Evolutionary conservation across 2,113 vertebrate species (phyloP).

Genomic region (Apus apus): DNA sequence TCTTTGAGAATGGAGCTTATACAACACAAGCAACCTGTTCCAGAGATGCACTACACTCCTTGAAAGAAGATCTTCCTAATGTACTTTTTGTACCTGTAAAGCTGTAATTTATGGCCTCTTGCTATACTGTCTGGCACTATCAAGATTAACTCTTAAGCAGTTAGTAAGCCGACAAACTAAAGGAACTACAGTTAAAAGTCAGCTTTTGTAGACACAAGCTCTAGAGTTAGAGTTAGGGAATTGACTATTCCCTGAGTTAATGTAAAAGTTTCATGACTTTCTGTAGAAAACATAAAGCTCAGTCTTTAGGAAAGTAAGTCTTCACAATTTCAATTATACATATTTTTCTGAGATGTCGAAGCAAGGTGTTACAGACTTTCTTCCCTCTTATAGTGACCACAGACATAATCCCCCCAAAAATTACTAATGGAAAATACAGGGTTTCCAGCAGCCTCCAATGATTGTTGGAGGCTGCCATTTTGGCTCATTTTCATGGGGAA

Average conservation of each 20-base stretch:
- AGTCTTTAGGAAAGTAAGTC: background rate
- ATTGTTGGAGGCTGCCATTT: background rate
- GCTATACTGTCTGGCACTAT: background rate
- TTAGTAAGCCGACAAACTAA: background rate
- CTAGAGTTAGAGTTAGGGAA: background rate
- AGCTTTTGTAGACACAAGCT: background rate
- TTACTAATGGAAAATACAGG: background rate
- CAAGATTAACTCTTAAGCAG: background rate
- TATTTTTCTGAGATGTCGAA: background rate
- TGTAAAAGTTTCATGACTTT: background rate
- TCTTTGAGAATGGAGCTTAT: background rate
- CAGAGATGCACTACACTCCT: background rate
- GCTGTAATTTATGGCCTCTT: background rate
- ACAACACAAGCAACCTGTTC: background rate
- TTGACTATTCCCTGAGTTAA: background rate
- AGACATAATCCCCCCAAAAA: background rate
- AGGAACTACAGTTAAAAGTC: background rate
- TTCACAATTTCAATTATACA: background rate
- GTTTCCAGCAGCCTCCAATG: background rate
- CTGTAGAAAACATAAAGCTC: background rate
- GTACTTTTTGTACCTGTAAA: background rate
- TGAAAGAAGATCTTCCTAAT: background rate
- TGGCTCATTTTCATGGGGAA: background rate
- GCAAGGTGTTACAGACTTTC: background rate
- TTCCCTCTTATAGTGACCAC: background rate